Conservation (phyloP, 2,888 invertebrate genomes). For the Lochmaea capreae region DNA sequence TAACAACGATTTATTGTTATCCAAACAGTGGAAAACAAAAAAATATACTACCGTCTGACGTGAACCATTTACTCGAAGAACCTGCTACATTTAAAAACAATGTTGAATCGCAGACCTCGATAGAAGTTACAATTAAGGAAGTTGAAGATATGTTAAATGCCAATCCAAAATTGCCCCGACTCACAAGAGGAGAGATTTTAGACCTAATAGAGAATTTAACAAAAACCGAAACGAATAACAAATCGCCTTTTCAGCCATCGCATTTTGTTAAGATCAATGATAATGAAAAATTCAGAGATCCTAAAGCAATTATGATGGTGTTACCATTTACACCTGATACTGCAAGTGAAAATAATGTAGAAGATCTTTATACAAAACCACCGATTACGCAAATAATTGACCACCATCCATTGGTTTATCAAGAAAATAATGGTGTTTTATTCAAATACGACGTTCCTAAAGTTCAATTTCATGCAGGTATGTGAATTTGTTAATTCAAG, state of each 20-base stretch:
- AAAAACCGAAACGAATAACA: conserved; percentile 63
- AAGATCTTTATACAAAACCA: conserved; percentile 75
- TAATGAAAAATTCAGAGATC: conserved; percentile 53
- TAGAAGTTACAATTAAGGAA: conserved; percentile 75
- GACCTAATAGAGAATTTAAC: conserved; percentile 76
- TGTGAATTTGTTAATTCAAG: conserved; percentile 6
- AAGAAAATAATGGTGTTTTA: not conserved
- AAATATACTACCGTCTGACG: not conserved
- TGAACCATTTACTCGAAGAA: not conserved
- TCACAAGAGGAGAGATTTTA: conserved; percentile 75
- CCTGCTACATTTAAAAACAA: not conserved
- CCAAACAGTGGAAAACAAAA: not conserved
- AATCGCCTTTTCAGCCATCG: not conserved
- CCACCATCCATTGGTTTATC: not conserved
- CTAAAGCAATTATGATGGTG: conserved; percentile 74
- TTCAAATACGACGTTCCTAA: not conserved
- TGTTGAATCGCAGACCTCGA: conserved; percentile 55
- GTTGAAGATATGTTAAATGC: conserved; percentile 74
- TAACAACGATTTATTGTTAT: not conserved
- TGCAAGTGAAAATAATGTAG: conserved; percentile 66
- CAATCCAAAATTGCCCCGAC: conserved; percentile 73
- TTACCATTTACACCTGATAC: conserved; percentile 74
- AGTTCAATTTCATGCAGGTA: conserved; percentile 4
- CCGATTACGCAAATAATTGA: conserved; percentile 72
- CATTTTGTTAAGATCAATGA: not conserved